Base-by-base conservation (phyloP, 2,797 vertebrate genomes). In the Galagoides demidoff region DNA sequence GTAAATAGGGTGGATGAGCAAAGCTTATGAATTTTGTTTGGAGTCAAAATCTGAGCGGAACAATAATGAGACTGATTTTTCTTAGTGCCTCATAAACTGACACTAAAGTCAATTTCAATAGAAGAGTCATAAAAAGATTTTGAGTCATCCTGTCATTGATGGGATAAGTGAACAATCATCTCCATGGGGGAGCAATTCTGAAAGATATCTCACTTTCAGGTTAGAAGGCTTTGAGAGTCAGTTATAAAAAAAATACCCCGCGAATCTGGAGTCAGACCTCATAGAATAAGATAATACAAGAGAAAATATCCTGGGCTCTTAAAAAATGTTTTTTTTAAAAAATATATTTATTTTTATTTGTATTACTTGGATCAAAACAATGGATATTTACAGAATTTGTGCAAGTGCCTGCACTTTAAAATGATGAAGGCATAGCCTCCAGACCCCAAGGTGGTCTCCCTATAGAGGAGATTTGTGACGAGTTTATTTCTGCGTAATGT, bases 31-130 rank as follows among this genome's bases (percentile, higher is more conserved):
- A 71, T 71, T 37, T n/a, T 89, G 20, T 84, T 89, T 78, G 17
- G 27, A 85, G 43, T 74, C 37, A 79, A 92, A 92, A 79, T 84
- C 52, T 68, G 74, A 64, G 45, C 74, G 49, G 63, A 85, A 85
- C 77, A 78, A 39, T 87, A 95, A 76, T 66, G 57, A 97, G 71
- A 59, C 25, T 2, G 16, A 81, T 74, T 94, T 95, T 95, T 86
- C 79, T 59, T 70, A 3, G 34, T 94, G 61, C 27, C 76, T 59
- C 4, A 19, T 84, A 79, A 86, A 68, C n/a, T 92, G 55, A 78
- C 23, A 55, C 66, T 78, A 34, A 82, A 79, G 86, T 68, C 63
- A 92, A 52, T 92, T 86, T 96, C 45, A 95, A 1, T 11, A 64
- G 43, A 68, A 0, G 45, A 76, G 61, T 77, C 66, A 64, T 77